Evolutionary conservation across 2,113 vertebrate genomes (phyloP).

Genomic region (Platycercus adscitus): DNA sequence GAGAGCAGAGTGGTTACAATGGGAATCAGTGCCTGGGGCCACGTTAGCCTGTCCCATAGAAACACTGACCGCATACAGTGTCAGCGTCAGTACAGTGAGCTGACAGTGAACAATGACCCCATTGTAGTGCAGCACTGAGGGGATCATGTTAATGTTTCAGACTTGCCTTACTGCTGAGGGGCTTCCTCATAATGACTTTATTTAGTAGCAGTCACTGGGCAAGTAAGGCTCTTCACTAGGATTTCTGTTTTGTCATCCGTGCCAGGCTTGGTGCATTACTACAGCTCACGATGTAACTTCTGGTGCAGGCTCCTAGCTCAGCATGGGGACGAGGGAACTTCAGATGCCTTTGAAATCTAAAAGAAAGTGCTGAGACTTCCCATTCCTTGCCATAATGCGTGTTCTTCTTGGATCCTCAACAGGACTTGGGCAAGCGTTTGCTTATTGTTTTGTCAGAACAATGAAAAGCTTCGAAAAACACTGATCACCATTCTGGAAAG

Average conservation of each 20-base stretch:
- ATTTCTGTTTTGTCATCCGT: background rate
- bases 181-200: background rate
- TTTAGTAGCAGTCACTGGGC: background rate
- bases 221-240: background rate
- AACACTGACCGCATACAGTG: accelerated
- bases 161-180: background rate
- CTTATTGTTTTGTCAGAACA: background rate
- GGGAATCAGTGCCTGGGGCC: background rate
- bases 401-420: background rate
- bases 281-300: accelerated
- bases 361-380: background rate
- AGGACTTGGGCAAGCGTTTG: background rate
- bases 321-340: background rate
- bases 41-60: background rate
- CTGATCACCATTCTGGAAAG: background rate
- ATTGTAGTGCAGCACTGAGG: background rate
- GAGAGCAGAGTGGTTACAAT: background rate
- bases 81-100: background rate
- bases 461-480: background rate
- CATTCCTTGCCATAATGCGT: accelerated
- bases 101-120: background rate
- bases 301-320: background rate
- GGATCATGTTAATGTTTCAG: background rate
- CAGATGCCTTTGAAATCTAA: background rate
- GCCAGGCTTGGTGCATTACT: background rate